These are phyloP conservation scores for Molanna angustata DNA, from an alignment of 2,888 invertebrate genomes.

Conservation along the genomic window DNA sequence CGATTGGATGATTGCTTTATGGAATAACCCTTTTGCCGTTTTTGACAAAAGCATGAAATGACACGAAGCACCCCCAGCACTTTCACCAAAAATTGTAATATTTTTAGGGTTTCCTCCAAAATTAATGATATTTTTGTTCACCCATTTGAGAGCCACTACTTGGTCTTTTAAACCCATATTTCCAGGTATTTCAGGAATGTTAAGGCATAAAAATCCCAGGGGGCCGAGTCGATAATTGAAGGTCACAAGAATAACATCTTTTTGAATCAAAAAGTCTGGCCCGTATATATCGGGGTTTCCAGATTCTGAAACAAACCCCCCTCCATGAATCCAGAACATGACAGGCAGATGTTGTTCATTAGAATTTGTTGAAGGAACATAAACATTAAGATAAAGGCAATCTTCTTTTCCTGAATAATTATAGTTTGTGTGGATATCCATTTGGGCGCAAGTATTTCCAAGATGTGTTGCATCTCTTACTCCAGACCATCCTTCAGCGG, in stretches of 20 bases:
- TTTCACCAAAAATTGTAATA: slow-evolving; percentile 25
- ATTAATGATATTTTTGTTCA: slow-evolving; percentile 16
- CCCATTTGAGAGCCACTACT: slow-evolving; percentile 24
- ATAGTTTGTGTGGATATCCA: slow-evolving; percentile 1
- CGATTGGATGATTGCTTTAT: slow-evolving; percentile 12
- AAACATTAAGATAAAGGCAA: slow-evolving; percentile 25
- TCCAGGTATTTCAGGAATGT: slow-evolving; percentile 22
- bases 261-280: slow-evolving; percentile 18
- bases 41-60: slow-evolving; percentile 7
- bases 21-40: slow-evolving; percentile 6
- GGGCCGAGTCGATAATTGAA: slow-evolving; percentile 25
- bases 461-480: slow-evolving; percentile 11
- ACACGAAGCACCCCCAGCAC: slow-evolving; percentile 19
- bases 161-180: slow-evolving; percentile 29
- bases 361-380: slow-evolving; percentile 3
- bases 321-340: slow-evolving; percentile 29
- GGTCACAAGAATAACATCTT: slow-evolving; percentile 20
- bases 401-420: slow-evolving; percentile 19
- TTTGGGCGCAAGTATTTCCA: slow-evolving; percentile 8
- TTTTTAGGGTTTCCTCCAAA: slow-evolving; percentile 25
- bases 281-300: slow-evolving; percentile 16
- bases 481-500: slow-evolving; percentile 19
- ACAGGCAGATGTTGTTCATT: slow-evolving; percentile 14
- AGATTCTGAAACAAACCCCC: slow-evolving; percentile 22
- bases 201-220: slow-evolving; percentile 20